A percentile compares a stretch with the other conserved stretches of the same genome.
Evolutionary conservation across 2,888 invertebrate species (phyloP).

Genomic region (Blera fallax): DNA sequence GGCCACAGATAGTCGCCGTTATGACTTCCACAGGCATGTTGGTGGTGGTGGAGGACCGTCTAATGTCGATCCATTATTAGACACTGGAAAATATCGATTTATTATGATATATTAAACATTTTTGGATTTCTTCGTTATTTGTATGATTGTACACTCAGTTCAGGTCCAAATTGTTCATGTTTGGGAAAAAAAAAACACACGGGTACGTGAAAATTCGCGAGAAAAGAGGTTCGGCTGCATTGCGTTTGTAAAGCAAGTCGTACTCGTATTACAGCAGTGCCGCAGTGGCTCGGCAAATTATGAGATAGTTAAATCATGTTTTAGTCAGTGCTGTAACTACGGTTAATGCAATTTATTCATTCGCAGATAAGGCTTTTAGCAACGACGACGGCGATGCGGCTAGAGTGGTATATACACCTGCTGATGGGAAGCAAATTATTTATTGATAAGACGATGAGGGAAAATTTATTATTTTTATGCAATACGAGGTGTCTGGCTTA

Average conservation of each 20-base stretch:
- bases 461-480: conserved; percentile 46
- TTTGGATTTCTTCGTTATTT: conserved; percentile 26
- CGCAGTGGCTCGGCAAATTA: conserved; percentile 60
- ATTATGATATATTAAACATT: conserved; percentile 67
- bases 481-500: conserved; percentile 6
- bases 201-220: conserved; percentile 4
- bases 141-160: background rate
- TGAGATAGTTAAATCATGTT: conserved; percentile 72
- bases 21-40: conserved; percentile 2
- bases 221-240: conserved; percentile 34
- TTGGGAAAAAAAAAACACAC: conserved; percentile 13
- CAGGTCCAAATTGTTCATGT: conserved; percentile 28
- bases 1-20: conserved; percentile 17
- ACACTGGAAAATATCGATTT: conserved; percentile 67
- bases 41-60: conserved; percentile 18
- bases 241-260: background rate
- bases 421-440: conserved; percentile 70
- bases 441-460: conserved; percentile 61
- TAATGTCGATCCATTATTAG: conserved; percentile 68
- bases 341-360: conserved; percentile 71
- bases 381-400: background rate
- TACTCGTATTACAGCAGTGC: conserved; percentile 5
- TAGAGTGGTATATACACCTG: conserved; percentile 45
- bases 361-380: conserved; percentile 53
- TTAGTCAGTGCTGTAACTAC: conserved; percentile 50